Evolutionary conservation across 2,888 invertebrate species (phyloP), one percentile per base, ranked within the genome.

Genomic region (Resseliella maxima): DNA sequence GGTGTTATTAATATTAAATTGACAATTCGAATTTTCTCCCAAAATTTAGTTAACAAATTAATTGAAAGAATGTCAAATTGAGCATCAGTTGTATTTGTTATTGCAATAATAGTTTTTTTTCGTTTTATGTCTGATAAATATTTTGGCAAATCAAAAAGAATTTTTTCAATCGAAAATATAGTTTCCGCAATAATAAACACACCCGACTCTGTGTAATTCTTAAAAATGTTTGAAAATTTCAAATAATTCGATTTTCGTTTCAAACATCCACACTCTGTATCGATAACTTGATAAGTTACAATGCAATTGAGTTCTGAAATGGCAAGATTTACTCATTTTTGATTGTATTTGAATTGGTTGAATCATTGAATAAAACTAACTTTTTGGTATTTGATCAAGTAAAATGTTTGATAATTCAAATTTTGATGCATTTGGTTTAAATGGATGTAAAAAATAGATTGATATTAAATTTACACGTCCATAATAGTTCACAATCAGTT

Each of bases 11-110:
- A 15, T 12, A 87, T 36, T 2, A 64, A 59, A 54, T 86, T 86
- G 0, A 86, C 18, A 41, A 88, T 86, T 0, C 87, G 88, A 86
- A 87, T 87, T 85, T 87, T 35, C 10, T 41, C 45, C 88, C 88
- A 88, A 45, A 88, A 35, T 72, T 81, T 86, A 85, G 86, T 41
- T 15, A 88, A 41, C 0, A 86, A 18, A 41, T 41, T 24, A 10
- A 81, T 15, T 6, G 27, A 41, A 6, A 15, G 38, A 41, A 1
- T 18, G 6, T 86, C 64, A 15, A 50, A 86, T 31, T 85, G 21
- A 6, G n/a, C 0, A 27, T 41, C 27, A 72, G 72, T 72, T 38
- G 85, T 38, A 85, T 24, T 85, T 21, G 2, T 85, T 15, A 87
- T 31, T 15, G 86, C 86, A 3, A 88, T 50, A 35, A 88, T 54